phyloP scores from a whole-genome alignment of 2,888 invertebrate genomes.

The Pogonocherus hispidulus region DNA sequence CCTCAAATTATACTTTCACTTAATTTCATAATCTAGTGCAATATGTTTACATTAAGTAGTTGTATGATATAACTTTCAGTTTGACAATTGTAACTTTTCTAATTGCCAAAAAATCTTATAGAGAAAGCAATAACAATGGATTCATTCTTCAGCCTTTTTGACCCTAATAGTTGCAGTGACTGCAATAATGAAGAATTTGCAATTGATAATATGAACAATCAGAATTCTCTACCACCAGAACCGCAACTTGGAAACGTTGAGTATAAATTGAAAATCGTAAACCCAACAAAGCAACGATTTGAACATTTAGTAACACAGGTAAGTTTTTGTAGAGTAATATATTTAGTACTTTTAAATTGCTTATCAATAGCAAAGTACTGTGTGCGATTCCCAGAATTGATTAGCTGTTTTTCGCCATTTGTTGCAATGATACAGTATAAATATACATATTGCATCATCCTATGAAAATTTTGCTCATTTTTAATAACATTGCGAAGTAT shows the following conservation, averaged over 20 bases:
- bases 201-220: slow-evolving; percentile 70
- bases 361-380: too few relatives aligned
- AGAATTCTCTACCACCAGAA: slow-evolving; percentile 85
- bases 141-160: slow-evolving; percentile 86
- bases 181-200: slow-evolving; percentile 70
- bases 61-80: slow-evolving; percentile 29
- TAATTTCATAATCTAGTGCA: slow-evolving; percentile 51
- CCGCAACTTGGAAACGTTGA: slow-evolving; percentile 96
- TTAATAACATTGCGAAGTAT: too few relatives aligned
- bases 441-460: too few relatives aligned
- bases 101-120: slow-evolving; percentile 9
- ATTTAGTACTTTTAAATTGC: background rate
- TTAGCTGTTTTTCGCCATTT: too few relatives aligned
- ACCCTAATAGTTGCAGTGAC: slow-evolving; percentile 73
- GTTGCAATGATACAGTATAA: too few relatives aligned
- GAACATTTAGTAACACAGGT: slow-evolving; percentile 98
- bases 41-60: slow-evolving; percentile 39
- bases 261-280: slow-evolving; percentile 95
- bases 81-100: slow-evolving; percentile 5
- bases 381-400: background rate
- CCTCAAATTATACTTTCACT: slow-evolving; percentile 47
- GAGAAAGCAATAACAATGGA: slow-evolving; percentile 74
- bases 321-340: too few relatives aligned
- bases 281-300: slow-evolving; percentile 90
- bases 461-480: too few relatives aligned